phyloP scores from a whole-genome alignment of 2,797 vertebrate genomes.

The Thamnophis elegans region DNA sequence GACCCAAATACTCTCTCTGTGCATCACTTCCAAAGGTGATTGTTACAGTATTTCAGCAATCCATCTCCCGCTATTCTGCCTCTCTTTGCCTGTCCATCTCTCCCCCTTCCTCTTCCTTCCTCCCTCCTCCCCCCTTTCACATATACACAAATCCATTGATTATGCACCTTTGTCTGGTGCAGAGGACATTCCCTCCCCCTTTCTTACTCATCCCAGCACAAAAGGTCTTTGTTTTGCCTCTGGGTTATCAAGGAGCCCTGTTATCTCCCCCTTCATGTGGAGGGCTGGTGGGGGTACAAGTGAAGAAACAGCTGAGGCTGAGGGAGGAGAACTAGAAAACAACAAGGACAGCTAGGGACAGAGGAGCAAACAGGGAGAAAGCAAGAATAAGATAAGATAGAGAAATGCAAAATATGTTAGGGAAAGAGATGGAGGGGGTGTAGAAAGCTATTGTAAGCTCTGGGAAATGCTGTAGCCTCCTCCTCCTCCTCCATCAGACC shows the following conservation, averaged over 20 bases:
- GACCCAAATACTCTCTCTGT: not conserved
- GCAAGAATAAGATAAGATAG: slow-evolving; percentile 17
- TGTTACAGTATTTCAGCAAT: not conserved
- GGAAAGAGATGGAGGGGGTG: slow-evolving; percentile 16
- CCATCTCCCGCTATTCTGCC: not conserved
- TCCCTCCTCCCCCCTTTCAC: too few relatives aligned
- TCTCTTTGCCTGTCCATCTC: not conserved
- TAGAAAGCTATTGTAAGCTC: not conserved
- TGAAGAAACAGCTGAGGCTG: slow-evolving; percentile 23
- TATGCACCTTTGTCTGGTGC: not conserved
- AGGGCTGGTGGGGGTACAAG: slow-evolving; percentile 31
- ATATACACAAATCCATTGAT: not conserved
- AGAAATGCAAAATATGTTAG: slow-evolving; percentile 39
- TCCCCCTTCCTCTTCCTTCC: not conserved
- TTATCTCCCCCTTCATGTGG: slow-evolving; percentile 46
- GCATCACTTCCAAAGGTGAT: not conserved
- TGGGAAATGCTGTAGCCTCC: not conserved
- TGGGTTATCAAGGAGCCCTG: slow-evolving; percentile 39
- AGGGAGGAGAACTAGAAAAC: slow-evolving; percentile 19
- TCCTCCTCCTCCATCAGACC: not conserved
- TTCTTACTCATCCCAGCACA: slow-evolving; percentile 16
- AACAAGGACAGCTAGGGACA: slow-evolving; percentile 33
- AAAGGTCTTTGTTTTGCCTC: slow-evolving; percentile 34
- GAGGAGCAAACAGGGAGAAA: not conserved
- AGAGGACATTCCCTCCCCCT: not conserved